These are phyloP conservation scores for Caloenas nicobarica DNA, from an alignment of 2,113 vertebrate genomes.

Conservation along the genomic window DNA sequence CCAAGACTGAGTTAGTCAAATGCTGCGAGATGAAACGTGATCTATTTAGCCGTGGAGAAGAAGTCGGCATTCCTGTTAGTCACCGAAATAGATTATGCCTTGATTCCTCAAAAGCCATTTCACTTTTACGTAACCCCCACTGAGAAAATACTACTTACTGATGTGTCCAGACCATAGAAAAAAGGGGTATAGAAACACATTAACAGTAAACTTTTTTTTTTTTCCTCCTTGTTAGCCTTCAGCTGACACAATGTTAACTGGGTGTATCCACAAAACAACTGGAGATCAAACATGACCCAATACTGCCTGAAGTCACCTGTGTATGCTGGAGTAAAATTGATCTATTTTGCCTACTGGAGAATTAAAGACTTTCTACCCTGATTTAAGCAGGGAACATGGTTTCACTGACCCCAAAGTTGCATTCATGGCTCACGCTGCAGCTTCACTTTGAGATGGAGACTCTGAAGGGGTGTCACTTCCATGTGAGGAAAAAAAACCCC, in stretches of 20 bases:
- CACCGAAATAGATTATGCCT: background rate
- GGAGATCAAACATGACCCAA: background rate
- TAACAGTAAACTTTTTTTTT: background rate
- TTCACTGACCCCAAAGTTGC: background rate
- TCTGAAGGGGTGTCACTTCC: slow-evolving; percentile 24
- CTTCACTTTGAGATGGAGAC: background rate
- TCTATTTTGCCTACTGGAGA: background rate
- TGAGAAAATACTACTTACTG: background rate
- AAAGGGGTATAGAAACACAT: background rate
- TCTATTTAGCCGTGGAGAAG: background rate
- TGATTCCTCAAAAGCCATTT: background rate
- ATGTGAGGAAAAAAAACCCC: slow-evolving; percentile 41
- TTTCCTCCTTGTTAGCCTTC: background rate
- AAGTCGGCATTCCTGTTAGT: background rate
- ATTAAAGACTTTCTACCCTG: background rate
- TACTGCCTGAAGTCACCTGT: background rate
- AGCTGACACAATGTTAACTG: background rate
- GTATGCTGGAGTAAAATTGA: background rate
- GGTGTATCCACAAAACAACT: background rate
- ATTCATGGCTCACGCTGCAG: background rate
- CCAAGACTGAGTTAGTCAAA: background rate
- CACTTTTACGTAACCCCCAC: background rate
- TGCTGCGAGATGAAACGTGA: background rate
- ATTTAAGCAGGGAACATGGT: background rate
- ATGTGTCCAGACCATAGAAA: background rate